Evolutionary conservation across 2,797 vertebrate genomes (phyloP).

Genomic region (Pseudochaenichthys georgianus): DNA sequence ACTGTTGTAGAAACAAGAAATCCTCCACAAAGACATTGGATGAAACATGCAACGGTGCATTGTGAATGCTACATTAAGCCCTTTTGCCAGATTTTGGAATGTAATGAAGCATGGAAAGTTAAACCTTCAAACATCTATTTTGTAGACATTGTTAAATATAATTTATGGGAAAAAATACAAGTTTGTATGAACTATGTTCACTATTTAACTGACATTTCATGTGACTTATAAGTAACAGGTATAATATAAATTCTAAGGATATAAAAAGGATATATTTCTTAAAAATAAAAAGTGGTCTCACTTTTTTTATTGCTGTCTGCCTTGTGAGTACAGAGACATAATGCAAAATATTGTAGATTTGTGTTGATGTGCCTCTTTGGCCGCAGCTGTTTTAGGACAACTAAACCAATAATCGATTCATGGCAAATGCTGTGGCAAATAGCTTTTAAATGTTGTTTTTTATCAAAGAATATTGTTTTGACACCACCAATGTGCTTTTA

Average conservation of each 20-base stretch:
- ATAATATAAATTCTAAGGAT: conserved; percentile 56
- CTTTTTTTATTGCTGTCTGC: conserved; percentile 78
- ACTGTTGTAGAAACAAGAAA: conserved; percentile 44
- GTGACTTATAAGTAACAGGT: conserved; percentile 62
- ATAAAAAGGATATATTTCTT: conserved; percentile 67
- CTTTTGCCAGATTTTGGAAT: conserved; percentile 79
- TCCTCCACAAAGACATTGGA: conserved; percentile 52
- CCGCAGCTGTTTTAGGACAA: conserved; percentile 30
- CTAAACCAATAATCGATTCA: conserved; percentile 13
- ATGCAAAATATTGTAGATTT: conserved; percentile 34
- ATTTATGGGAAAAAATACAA: conserved; percentile 28
- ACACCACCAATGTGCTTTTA: conserved; percentile 50
- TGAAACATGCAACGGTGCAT: conserved; percentile 60
- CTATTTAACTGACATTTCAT: conserved; percentile 41
- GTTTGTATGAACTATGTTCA: conserved; percentile 40
- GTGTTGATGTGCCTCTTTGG: conserved; percentile 29
- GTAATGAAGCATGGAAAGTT: conserved; percentile 77
- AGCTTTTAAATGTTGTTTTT: conserved; percentile 23
- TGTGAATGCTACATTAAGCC: conserved; percentile 80
- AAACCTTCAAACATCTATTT: conserved; percentile 42
- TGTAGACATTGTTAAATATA: conserved; percentile 32
- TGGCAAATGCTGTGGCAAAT: conserved; percentile 31
- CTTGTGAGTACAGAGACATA: conserved; percentile 45
- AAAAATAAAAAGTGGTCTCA: conserved; percentile 44
- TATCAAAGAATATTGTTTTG: conserved; percentile 39